These are phyloP conservation scores for Clusia tigrina DNA, from an alignment of 2,888 invertebrate species.

Conservation along the genomic window DNA sequence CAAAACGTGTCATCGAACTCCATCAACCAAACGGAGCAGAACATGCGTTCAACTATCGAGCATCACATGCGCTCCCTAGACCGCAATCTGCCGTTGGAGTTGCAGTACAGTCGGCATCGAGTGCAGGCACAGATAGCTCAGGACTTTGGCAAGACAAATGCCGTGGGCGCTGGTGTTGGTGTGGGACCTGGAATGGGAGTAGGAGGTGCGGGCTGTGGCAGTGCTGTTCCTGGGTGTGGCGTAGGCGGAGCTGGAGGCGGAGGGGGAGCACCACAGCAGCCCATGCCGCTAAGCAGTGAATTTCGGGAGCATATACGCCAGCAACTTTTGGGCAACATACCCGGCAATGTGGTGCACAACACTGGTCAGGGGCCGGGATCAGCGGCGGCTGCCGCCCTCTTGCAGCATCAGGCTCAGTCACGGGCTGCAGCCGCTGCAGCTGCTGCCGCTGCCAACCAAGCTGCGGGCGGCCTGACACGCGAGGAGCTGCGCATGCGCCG, in stretches of 20 bases:
- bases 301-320: slow-evolving; percentile 64
- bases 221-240: too few relatives aligned
- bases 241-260: slow-evolving; percentile 20
- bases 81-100: slow-evolving; percentile 62
- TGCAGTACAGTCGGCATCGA: slow-evolving; percentile 64
- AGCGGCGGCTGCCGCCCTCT: slow-evolving; percentile 59
- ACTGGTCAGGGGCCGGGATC: slow-evolving; percentile 58
- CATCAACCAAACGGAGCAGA: slow-evolving; percentile 41
- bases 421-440: slow-evolving; percentile 58
- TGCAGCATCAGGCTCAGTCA: slow-evolving; percentile 62
- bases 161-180: slow-evolving; percentile 13
- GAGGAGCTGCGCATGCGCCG: slow-evolving; percentile 64
- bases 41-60: slow-evolving; percentile 61
- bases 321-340: slow-evolving; percentile 58
- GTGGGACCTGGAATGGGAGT: slow-evolving; percentile 16
- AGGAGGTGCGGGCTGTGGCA: slow-evolving; percentile 24
- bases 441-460: slow-evolving; percentile 45
- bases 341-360: slow-evolving; percentile 55
- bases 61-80: slow-evolving; percentile 65
- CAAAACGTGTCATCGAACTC: slow-evolving; percentile 44
- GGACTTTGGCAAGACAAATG: slow-evolving; percentile 33
- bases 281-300: slow-evolving; percentile 60
- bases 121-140: slow-evolving; percentile 43
- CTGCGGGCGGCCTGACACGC: slow-evolving; percentile 53
- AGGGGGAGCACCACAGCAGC: slow-evolving; percentile 42